Base-by-base conservation (phyloP, 2,888 invertebrate genomes). In the Tridacna crocea region DNA sequence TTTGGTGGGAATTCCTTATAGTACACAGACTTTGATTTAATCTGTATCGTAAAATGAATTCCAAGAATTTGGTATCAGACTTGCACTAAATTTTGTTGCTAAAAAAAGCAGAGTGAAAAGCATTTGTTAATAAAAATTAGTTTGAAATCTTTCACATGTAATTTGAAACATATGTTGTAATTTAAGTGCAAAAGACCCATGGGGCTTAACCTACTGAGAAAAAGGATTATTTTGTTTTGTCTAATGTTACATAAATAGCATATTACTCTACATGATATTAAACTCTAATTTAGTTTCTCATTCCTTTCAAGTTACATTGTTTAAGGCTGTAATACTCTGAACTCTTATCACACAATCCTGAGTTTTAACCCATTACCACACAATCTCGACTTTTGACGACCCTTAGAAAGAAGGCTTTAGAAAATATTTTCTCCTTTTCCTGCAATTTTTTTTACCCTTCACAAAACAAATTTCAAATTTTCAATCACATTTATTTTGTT, bases 231-330 rank as follows among this genome's bases (percentile, higher is more conserved):
- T 70, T 70, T 24, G 51, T 70, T 70, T 26, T 13, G 24, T 51
- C 26, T 70, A 70, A 70, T 70, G 70, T 70, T 51, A 70, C 47
- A 47, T 48, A 51, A 51, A 70, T 46, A 47, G 26, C 70, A 22
- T 51, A 70, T 70, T 70, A 19, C 51, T 17, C 47, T 26, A 24
- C 70, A 70, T 70, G n/a, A 70, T 70, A 47, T 70, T 19, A 70
- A 70, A 26, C 24, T 4, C 36, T 36, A 36, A 36, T 36, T 51
- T 70, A 51, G 70, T 70, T 51, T 70, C 12, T 51, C 48, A 70
- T 70, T 66, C 15, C 26, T 63, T 27, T 26, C 26, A 26, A n/a
- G 63, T 63, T 63, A 63, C 26, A 27, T 63, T 63, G 24, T 26
- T 26, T 2, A 11, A 27, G 11, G 11, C 10, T 26, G 24, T 63